Evolutionary conservation across 2,797 vertebrate genomes (phyloP), one percentile per base, ranked within the genome.

Genomic region (Thripadectes ignobilis): DNA sequence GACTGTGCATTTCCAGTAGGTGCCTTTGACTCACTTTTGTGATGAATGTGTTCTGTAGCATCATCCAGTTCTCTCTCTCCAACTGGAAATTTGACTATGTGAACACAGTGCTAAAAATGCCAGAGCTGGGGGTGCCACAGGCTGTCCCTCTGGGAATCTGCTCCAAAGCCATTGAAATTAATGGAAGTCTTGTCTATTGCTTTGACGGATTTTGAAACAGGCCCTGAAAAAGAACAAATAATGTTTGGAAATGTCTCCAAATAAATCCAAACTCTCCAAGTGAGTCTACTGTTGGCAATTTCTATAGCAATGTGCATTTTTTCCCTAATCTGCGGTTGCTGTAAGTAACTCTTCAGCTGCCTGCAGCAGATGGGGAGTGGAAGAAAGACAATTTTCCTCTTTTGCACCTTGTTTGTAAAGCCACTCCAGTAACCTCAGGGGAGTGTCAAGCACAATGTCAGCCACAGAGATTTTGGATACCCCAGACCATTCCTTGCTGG

Each of bases 311-410:
- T 72, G 62, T 89, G 76, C 79, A 52, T 88, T 95, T 93, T 97
- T 89, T 91, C 32, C 89, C 83, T 54, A 55, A 91, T 77, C 82
- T 85, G 43, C 7, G n/a, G 79, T 96, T 95, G 89, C 92, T 92
- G 73, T 79, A 89, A 95, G 85, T 91, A 94, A 96, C 92, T 73
- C 91, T 75, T 94, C 89, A 93, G 73, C 73, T 81, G 89, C 38
- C 76, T 94, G 55, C 34, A 90, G 61, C 88, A 96, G 91, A 93
- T 90, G 91, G 89, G 71, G 67, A 93, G 38, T 46, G 32, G 71
- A 93, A 91, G 87, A 92, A 83, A 95, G 89, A 65, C 48, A 66
- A 41, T 74, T 87, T 92, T 52, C 34, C 80, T 90, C 51, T 92
- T 86, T 38, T 75, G 38, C 59, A 39, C 58, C 88, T 76, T 88